Evolutionary conservation across 2,113 vertebrate genomes (phyloP).

Genomic region (Sorex fumeus): DNA sequence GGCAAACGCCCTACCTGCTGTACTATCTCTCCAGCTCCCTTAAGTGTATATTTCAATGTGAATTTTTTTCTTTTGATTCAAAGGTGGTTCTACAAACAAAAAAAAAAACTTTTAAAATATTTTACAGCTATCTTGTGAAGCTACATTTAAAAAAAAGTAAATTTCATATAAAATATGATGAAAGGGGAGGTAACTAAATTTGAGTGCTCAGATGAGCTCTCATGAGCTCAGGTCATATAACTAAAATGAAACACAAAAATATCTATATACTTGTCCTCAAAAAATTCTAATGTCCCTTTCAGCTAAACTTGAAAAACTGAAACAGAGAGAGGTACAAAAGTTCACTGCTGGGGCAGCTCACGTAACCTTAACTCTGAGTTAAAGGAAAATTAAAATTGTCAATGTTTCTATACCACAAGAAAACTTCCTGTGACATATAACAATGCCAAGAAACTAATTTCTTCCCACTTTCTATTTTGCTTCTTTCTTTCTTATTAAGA

Average conservation of each 20-base stretch:
- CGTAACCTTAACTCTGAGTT: slow-evolving; percentile 5
- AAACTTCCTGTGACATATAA: slow-evolving; percentile 42
- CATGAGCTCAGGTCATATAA: neutral
- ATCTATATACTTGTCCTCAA: neutral
- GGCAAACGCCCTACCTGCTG: too few relatives aligned
- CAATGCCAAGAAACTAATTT: slow-evolving; percentile 35
- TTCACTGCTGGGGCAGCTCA: neutral
- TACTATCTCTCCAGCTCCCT: too few relatives aligned
- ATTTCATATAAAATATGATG: slow-evolving; percentile 17
- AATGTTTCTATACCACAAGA: slow-evolving; percentile 37
- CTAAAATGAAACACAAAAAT: slow-evolving; percentile 28
- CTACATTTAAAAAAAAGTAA: slow-evolving; percentile 34
- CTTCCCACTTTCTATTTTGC: slow-evolving; percentile 46
- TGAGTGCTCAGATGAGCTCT: slow-evolving; percentile 25
- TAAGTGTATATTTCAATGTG: neutral
- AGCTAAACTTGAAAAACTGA: slow-evolving; percentile 32
- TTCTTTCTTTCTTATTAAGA: slow-evolving; percentile 16
- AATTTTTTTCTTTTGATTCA: slow-evolving; percentile 69
- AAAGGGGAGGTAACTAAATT: neutral
- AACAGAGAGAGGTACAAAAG: neutral
- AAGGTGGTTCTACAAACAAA: slow-evolving; percentile 26
- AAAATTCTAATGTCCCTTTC: slow-evolving; percentile 51
- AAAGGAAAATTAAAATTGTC: slow-evolving; percentile 14
- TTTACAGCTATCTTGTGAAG: slow-evolving; percentile 53
- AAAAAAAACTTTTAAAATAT: slow-evolving; percentile 13